These are phyloP conservation scores for Hylomyscus alleni DNA, from an alignment of 2,797 vertebrate species.

Conservation along the genomic window DNA sequence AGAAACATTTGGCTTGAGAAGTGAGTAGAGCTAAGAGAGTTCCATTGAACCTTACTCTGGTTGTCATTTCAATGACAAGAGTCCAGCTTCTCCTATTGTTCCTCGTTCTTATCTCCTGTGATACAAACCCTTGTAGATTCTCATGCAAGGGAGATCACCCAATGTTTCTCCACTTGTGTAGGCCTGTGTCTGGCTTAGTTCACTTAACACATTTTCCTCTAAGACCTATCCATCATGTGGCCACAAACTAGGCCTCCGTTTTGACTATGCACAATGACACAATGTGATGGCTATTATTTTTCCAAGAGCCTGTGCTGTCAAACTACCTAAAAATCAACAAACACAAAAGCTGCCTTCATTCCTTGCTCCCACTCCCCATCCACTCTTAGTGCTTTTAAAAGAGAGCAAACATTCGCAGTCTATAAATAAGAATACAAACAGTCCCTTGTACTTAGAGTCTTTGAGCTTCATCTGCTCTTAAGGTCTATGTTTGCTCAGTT, in stretches of 20 bases:
- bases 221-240: neutral
- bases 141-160: neutral
- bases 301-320: conserved; percentile 24
- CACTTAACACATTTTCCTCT: neutral
- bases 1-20: conserved; percentile 26
- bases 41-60: conserved; percentile 21
- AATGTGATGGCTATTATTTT: neutral
- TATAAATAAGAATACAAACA: conserved; percentile 22
- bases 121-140: neutral
- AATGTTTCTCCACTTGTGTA: too few relatives aligned
- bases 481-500: neutral
- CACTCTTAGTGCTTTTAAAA: conserved; percentile 23
- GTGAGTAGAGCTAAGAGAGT: neutral
- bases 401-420: conserved; percentile 28
- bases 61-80: conserved; percentile 16
- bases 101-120: neutral
- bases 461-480: conserved; percentile 7
- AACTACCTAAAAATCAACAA: conserved; percentile 13
- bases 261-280: conserved; percentile 4
- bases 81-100: neutral
- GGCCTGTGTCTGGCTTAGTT: neutral
- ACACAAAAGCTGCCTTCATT: neutral
- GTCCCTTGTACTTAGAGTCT: neutral
- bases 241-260: neutral
- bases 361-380: neutral